phyloP scores from a whole-genome alignment of 2,797 vertebrate genomes.

The Arremon brunneinucha region DNA sequence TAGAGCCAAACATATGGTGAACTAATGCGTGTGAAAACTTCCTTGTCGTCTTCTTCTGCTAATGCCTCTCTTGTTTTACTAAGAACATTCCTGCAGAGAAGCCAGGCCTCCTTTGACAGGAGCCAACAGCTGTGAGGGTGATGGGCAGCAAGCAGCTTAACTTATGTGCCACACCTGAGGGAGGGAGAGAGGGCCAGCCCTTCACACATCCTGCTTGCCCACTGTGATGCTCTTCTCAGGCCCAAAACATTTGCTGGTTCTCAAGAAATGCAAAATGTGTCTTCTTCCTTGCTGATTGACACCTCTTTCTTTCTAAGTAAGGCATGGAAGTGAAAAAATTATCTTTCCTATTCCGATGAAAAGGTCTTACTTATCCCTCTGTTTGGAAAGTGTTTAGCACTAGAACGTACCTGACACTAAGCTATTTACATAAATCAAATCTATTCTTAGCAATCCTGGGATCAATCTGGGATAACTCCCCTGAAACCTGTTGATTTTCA shows the following conservation, averaged over 20 bases:
- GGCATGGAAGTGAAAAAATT: background rate
- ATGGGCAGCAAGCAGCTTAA: background rate
- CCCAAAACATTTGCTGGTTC: background rate
- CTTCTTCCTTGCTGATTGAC: background rate
- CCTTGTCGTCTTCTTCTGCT: background rate
- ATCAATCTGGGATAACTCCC: conserved; percentile 18
- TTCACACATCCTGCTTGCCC: background rate
- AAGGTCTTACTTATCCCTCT: background rate
- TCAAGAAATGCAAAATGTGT: background rate
- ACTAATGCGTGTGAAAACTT: conserved; percentile 16
- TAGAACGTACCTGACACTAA: background rate
- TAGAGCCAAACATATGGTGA: conserved; percentile 36
- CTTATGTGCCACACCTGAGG: background rate
- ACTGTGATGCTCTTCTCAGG: background rate
- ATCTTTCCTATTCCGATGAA: background rate
- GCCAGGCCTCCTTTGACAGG: background rate
- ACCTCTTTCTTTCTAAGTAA: background rate
- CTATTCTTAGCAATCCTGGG: background rate
- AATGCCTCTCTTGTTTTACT: background rate
- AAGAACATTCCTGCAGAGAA: background rate
- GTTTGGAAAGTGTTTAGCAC: background rate
- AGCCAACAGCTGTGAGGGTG: background rate
- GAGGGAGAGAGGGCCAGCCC: background rate
- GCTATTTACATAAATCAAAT: conserved; percentile 13
- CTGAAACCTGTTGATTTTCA: background rate